Conservation (phyloP, 2,797 vertebrate species). For the Labroides dimidiatus region DNA sequence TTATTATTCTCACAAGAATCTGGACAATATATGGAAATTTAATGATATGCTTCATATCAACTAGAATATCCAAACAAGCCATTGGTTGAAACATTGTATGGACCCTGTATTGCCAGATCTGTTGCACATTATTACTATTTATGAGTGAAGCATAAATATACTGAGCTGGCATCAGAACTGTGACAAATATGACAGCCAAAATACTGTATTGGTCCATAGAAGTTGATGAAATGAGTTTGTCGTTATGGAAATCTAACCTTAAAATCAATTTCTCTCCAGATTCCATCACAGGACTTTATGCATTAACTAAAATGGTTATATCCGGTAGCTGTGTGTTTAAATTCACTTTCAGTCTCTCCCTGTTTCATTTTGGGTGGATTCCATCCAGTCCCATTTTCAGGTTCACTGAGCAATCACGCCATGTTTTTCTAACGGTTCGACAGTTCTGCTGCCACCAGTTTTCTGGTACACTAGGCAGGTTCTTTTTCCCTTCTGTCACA, state of each 20-base stretch:
- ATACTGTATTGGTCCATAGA: no score
- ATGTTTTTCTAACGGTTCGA: constrained; percentile 30
- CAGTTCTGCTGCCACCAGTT: constrained; percentile 31
- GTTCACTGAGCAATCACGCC: constrained; percentile 24
- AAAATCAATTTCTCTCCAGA: background rate
- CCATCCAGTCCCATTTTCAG: constrained; percentile 43
- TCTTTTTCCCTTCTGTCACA: constrained; percentile 7
- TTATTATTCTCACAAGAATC: no score
- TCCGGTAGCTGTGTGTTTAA: constrained; percentile 15
- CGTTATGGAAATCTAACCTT: background rate
- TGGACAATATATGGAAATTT: no score
- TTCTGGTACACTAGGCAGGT: constrained; percentile 44
- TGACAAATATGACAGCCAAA: no score
- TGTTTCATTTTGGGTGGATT: constrained; percentile 38
- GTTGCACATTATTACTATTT: no score
- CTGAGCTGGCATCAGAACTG: no score
- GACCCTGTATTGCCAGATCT: no score
- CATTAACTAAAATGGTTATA: background rate
- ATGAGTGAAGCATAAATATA: no score
- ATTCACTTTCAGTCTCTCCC: constrained; percentile 16
- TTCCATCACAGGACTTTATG: background rate
- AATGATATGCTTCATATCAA: no score
- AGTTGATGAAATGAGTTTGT: background rate
- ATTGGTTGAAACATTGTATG: no score
- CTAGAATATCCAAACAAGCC: no score